Percentiles rank a stretch among this genome's conserved stretches.
Conservation (phyloP, 2,797 vertebrate genomes). For the Mus spretus region DNA sequence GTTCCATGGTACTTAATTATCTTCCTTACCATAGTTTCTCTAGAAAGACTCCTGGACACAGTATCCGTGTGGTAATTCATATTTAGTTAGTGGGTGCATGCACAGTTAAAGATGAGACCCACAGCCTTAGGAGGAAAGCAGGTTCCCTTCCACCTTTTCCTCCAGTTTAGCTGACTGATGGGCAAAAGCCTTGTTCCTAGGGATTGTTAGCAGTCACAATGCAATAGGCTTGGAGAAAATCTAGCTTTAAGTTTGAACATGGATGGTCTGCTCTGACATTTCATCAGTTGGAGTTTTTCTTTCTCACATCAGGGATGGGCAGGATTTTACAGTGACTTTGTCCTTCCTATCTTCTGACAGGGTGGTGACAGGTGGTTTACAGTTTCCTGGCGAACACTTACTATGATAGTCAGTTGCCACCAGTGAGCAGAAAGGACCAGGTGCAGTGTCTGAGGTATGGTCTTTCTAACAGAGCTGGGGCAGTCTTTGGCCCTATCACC, state of each 20-base stretch:
- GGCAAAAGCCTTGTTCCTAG: background rate
- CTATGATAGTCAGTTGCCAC: background rate
- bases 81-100: background rate
- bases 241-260: background rate
- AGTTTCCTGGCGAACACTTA: conserved; percentile 35
- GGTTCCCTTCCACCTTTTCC: background rate
- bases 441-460: background rate
- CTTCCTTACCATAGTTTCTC: background rate
- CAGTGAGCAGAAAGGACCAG: background rate
- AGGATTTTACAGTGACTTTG: conserved; percentile 2
- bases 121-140: background rate
- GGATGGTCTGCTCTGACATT: background rate
- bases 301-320: background rate
- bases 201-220: background rate
- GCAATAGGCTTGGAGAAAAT: background rate
- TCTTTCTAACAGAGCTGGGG: background rate
- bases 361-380: background rate
- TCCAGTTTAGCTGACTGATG: background rate
- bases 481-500: background rate
- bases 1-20: background rate
- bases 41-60: background rate
- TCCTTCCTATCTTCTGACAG: conserved; percentile 36
- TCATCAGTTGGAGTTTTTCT: background rate
- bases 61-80: background rate
- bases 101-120: background rate